phyloP scores from a whole-genome alignment of 2,113 vertebrate species.

The Petromus typicus region DNA sequence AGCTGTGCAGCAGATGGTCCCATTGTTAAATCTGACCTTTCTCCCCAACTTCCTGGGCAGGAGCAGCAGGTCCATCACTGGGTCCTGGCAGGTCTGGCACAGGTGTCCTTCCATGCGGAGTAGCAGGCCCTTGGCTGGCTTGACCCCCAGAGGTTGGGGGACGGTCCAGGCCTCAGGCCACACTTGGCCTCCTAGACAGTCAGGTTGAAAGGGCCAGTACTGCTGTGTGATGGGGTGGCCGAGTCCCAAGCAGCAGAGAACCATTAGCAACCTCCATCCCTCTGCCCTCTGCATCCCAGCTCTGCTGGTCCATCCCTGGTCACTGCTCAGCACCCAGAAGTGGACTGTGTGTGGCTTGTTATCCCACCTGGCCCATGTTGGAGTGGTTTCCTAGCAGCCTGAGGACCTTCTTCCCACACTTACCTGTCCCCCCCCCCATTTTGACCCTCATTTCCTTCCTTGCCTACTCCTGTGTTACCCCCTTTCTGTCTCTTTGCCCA shows the following conservation, averaged over 20 bases:
- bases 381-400: neutral
- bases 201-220: neutral
- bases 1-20: conserved; percentile 62
- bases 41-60: neutral
- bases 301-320: neutral
- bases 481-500: neutral
- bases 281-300: accelerated
- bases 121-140: neutral
- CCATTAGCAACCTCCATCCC: neutral
- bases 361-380: neutral
- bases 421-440: neutral
- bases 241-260: too few relatives aligned
- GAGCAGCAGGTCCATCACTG: neutral
- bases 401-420: neutral
- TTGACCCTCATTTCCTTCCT: neutral
- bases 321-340: neutral
- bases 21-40: conserved; percentile 41
- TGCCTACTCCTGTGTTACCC: neutral
- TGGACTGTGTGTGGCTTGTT: neutral
- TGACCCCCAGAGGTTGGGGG: neutral
- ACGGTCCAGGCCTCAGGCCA: neutral
- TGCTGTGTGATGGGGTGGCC: accelerated
- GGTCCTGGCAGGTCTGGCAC: neutral
- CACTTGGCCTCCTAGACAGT: neutral
- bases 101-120: neutral